Conservation (phyloP, 2,113 vertebrate species). For the Bothrops jararaca region DNA sequence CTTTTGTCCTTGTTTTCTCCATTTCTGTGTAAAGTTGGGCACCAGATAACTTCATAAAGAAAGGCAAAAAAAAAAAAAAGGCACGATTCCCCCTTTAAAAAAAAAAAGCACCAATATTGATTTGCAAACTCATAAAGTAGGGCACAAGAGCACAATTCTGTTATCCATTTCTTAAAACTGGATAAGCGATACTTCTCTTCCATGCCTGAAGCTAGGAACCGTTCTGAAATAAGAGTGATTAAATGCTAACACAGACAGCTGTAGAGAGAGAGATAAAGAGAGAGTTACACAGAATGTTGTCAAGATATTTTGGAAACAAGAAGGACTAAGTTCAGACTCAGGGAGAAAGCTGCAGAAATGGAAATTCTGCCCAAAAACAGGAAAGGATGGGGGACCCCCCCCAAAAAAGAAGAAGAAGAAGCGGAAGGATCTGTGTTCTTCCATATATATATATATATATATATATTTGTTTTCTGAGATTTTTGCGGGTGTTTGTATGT, state of each 20-base stretch:
- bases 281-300: not conserved
- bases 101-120: not conserved
- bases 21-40: not conserved
- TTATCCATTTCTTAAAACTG: not conserved
- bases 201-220: slow-evolving; percentile 12
- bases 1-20: not conserved
- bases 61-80: not conserved
- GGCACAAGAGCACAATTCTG: not conserved
- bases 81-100: not conserved
- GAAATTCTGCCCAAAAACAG: not conserved
- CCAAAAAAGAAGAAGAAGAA: not conserved
- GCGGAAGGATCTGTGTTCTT: not conserved
- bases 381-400: not conserved
- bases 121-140: not conserved
- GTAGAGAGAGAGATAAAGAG: rapidly evolving
- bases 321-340: rapidly evolving
- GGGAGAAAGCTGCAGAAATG: not conserved
- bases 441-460: too few relatives aligned
- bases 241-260: not conserved
- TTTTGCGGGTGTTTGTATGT: too few relatives aligned
- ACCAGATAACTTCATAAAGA: not conserved
- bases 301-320: not conserved
- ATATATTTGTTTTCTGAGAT: too few relatives aligned
- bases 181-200: not conserved
- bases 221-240: not conserved